Percentiles rank a stretch among this genome's conserved stretches.
Conservation (phyloP, 1,140 invertebrate genomes). For the Anastrepha obliqua region DNA sequence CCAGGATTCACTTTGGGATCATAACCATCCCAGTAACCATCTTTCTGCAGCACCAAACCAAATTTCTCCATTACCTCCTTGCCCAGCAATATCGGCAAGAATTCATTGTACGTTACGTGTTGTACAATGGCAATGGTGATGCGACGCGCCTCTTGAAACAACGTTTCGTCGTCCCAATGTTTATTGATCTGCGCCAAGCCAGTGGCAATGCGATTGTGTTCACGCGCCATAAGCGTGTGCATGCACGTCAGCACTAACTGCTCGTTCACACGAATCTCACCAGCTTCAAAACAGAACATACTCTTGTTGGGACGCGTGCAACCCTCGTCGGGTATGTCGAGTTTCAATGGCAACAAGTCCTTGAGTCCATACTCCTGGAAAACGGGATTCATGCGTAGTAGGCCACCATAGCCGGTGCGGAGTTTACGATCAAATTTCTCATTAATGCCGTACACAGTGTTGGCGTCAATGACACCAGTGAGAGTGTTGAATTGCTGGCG, state of each 20-base stretch:
- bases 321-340: constrained; percentile 93
- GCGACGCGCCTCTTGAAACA: constrained; percentile 93
- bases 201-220: constrained; percentile 90
- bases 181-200: constrained; percentile 88
- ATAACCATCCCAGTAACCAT: constrained; percentile 93
- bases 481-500: constrained; percentile 88
- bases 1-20: constrained; percentile 89
- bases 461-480: constrained; percentile 87
- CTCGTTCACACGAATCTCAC: constrained; percentile 95
- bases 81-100: constrained; percentile 93
- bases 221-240: constrained; percentile 91
- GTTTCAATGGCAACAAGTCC: constrained; percentile 90
- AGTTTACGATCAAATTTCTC: constrained; percentile 87
- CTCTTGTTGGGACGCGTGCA: constrained; percentile 90
- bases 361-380: constrained; percentile 91
- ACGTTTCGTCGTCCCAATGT: constrained; percentile 95
- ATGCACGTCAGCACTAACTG: constrained; percentile 92
- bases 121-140: constrained; percentile 94
- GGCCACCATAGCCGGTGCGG: constrained; percentile 84
- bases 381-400: constrained; percentile 90
- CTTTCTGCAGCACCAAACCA: constrained; percentile 87
- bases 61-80: constrained; percentile 96
- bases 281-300: constrained; percentile 94
- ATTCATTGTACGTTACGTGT: constrained; percentile 96
- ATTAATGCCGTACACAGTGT: constrained; percentile 89